A percentile compares a stretch with the other conserved stretches of the same genome.
phyloP scores from a whole-genome alignment of 2,888 invertebrate genomes.

The Sinodicranocentrus sp. region DNA sequence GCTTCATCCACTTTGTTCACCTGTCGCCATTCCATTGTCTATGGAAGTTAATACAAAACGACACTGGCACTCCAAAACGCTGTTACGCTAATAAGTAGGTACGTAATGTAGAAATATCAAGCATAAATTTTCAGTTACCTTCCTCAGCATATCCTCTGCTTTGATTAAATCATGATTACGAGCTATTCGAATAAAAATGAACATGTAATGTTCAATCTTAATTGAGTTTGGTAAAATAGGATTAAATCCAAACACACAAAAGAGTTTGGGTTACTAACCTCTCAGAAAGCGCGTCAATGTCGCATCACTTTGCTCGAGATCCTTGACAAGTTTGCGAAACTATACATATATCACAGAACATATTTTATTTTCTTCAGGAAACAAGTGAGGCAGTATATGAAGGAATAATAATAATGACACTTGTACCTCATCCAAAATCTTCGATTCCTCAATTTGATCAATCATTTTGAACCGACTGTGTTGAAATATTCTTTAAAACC shows the following conservation, averaged over 20 bases:
- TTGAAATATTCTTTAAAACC: no score
- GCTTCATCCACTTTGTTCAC: conserved; percentile 66
- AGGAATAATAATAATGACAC: background rate
- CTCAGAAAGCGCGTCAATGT: conserved; percentile 66
- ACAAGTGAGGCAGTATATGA: no score
- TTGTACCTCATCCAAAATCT: conserved; percentile 47
- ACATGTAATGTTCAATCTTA: conserved; percentile 78
- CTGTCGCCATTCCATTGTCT: conserved; percentile 69
- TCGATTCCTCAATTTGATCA: conserved; percentile 36
- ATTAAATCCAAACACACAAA: background rate
- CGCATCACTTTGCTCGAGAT: conserved; percentile 58
- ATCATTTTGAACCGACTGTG: no score
- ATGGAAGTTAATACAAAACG: background rate
- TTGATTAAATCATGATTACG: conserved; percentile 59
- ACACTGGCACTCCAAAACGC: background rate
- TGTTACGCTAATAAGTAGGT: background rate
- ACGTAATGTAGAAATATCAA: no score
- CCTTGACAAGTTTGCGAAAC: conserved; percentile 54
- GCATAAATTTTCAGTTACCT: conserved; percentile 8
- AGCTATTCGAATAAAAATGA: conserved; percentile 30
- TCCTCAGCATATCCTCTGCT: conserved; percentile 65
- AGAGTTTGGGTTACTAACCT: conserved; percentile 43
- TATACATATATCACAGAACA: background rate
- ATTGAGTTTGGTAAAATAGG: background rate
- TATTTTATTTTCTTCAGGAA: background rate